Evolutionary conservation across 30 jellyfish, hydroid and myxozoan species (phyloP).

Genomic region (Calvadosia cruxmelitensis): DNA sequence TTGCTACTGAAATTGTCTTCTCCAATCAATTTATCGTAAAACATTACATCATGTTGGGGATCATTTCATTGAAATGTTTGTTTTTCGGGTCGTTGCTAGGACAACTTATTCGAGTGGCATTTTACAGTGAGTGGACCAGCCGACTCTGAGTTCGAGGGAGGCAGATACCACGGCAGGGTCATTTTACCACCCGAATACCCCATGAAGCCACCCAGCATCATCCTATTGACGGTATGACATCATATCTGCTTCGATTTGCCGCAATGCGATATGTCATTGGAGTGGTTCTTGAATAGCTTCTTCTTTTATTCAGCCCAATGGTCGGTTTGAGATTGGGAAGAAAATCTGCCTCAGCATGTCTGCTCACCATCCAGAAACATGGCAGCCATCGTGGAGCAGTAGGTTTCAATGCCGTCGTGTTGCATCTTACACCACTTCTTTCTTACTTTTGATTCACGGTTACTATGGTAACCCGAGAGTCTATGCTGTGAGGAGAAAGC

Average conservation of each 20-base stretch:
- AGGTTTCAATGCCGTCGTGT: conserved; percentile 1
- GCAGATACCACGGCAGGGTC: conserved; percentile 90
- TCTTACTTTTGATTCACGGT: neutral
- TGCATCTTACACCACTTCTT: neutral
- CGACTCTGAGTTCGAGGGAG: conserved; percentile 90
- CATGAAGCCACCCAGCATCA: conserved; percentile 97
- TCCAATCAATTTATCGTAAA: no score
- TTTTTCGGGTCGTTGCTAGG: no score
- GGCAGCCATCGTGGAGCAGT: conserved; percentile 99
- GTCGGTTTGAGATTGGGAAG: conserved; percentile 92
- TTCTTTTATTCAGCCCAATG: conserved; percentile 93
- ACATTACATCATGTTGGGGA: no score
- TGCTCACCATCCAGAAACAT: conserved; percentile 97
- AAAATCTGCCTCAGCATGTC: conserved; percentile 93
- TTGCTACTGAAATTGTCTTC: no score
- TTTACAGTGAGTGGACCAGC: conserved; percentile 98
- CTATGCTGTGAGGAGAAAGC: neutral
- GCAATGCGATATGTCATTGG: no score
- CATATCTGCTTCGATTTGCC: no score
- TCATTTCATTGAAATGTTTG: no score
- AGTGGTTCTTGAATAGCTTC: no score
- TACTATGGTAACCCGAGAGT: no score
- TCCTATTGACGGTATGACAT: conserved; percentile 70
- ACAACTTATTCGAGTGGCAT: conserved; percentile 95
- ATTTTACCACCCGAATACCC: conserved; percentile 96